Evolutionary conservation across 2,797 vertebrate genomes (phyloP).

Genomic region (Eutrigla gurnardus): DNA sequence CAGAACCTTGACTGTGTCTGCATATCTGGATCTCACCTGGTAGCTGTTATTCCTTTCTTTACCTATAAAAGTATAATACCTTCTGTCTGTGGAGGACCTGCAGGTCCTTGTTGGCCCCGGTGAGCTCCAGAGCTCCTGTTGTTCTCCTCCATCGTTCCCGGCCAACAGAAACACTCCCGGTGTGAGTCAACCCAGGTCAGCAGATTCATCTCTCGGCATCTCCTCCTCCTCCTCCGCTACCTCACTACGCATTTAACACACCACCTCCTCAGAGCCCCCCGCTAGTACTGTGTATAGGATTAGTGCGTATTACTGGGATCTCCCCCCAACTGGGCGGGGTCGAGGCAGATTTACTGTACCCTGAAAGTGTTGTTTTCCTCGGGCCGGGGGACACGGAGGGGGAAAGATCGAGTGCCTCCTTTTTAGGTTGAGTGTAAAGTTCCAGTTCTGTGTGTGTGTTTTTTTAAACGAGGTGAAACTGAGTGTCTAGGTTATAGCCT

Average conservation of each 20-base stretch:
- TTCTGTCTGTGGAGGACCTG: constrained; percentile 14
- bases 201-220: constrained; percentile 55
- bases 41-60: not conserved
- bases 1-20: not conserved
- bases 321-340: constrained; percentile 54
- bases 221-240: constrained; percentile 40
- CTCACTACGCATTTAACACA: constrained; percentile 56
- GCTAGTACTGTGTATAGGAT: constrained; percentile 51
- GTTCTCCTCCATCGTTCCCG: constrained; percentile 22
- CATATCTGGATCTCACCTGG: not conserved
- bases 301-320: constrained; percentile 63
- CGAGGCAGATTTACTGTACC: constrained; percentile 49
- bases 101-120: constrained; percentile 5
- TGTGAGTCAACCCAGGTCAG: constrained; percentile 64
- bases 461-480: constrained; percentile 6
- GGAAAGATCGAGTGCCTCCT: constrained; percentile 27
- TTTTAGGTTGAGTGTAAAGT: constrained; percentile 12
- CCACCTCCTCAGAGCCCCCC: constrained; percentile 41
- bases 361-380: constrained; percentile 59
- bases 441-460: constrained; percentile 27
- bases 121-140: constrained; percentile 35
- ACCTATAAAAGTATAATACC: not conserved
- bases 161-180: constrained; percentile 59
- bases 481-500: constrained; percentile 4
- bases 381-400: not conserved